A percentile compares a stretch with the other conserved stretches of the same genome.
Conservation (phyloP, 2,113 vertebrate species). For the Megaptera novaeangliae region DNA sequence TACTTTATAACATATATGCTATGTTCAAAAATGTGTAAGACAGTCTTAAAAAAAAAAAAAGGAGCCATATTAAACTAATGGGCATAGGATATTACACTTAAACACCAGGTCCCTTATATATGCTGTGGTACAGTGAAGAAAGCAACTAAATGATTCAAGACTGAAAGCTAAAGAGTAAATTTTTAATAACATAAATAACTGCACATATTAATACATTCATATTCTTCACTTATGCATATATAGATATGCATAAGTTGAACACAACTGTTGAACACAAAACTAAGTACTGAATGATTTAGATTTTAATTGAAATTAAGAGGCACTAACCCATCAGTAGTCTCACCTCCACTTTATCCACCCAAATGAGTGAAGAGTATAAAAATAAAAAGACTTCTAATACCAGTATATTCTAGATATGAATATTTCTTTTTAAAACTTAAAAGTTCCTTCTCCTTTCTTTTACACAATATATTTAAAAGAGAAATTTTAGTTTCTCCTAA, state of each 20-base stretch:
- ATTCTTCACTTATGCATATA: neutral
- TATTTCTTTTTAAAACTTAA: neutral
- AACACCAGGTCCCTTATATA: neutral
- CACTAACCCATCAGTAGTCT: neutral
- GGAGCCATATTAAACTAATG: neutral
- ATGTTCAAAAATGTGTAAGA: neutral
- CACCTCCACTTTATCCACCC: neutral
- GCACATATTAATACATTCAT: neutral
- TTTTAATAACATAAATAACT: neutral
- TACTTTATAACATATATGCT: neutral
- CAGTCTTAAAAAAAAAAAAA: neutral
- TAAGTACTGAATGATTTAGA: neutral
- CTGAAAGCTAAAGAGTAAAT: conserved; percentile 16
- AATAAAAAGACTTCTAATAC: neutral
- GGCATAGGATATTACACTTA: neutral
- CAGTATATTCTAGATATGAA: neutral
- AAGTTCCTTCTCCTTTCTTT: neutral
- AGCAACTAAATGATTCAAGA: neutral
- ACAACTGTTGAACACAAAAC: neutral
- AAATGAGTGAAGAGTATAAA: neutral
- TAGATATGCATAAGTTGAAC: no score
- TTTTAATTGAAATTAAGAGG: neutral
- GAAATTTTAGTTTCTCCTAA: conserved; percentile 7
- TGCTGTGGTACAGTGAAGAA: neutral
- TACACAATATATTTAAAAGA: conserved; percentile 2